Evolutionary conservation across 53 echinoderm and acorn worm species (phyloP).

Genomic region (Pentamera pediparva): DNA sequence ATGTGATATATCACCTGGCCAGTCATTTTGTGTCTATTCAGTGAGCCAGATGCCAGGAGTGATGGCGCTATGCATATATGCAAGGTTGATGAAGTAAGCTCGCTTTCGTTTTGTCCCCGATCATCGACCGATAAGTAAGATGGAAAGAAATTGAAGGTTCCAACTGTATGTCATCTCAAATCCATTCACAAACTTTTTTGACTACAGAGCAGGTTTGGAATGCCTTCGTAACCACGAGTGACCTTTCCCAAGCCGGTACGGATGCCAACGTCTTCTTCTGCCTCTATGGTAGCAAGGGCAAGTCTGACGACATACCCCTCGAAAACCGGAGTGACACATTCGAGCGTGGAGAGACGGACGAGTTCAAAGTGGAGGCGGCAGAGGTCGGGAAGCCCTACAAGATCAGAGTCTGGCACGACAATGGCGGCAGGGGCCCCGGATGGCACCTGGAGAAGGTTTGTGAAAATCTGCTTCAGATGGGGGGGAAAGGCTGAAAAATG

Average conservation of each 20-base stretch:
- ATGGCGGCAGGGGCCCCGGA: constrained; percentile 68
- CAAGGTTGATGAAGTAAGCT: no score
- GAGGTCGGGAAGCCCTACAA: constrained; percentile 94
- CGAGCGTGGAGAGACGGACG: constrained; percentile 71
- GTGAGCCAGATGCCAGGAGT: no score
- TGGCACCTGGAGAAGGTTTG: constrained; percentile 95
- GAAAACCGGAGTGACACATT: constrained; percentile 90
- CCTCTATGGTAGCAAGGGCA: constrained; percentile 87
- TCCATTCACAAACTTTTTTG: neutral
- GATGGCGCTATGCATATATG: no score
- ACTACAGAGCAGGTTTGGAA: constrained; percentile 85
- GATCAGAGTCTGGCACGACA: constrained; percentile 90
- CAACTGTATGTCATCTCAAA: neutral
- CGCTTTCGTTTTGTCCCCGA: no score
- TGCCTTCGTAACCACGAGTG: constrained; percentile 76
- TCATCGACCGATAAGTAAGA: no score
- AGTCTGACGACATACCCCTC: constrained; percentile 84
- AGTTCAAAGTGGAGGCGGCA: constrained; percentile 78
- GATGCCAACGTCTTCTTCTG: constrained; percentile 90
- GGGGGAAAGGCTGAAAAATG: neutral
- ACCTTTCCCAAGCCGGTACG: constrained; percentile 63
- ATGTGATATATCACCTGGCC: no score
- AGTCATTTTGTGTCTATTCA: no score
- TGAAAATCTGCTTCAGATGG: neutral
- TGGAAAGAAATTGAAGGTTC: neutral